Base-by-base conservation (phyloP, 2,888 invertebrate genomes). In the Sabatieria punctata region DNA sequence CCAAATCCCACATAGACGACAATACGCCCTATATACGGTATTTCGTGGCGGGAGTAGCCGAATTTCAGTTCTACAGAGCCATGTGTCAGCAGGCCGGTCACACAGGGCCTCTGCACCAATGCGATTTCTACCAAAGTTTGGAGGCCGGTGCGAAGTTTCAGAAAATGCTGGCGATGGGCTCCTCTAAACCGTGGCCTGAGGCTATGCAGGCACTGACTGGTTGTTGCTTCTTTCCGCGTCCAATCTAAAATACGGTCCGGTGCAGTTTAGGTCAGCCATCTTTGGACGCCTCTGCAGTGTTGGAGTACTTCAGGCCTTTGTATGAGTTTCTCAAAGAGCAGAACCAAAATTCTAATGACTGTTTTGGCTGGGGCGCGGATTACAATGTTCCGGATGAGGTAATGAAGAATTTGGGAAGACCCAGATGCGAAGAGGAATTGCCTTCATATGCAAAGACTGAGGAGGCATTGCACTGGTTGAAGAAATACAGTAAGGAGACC, bases 21-120 rank as follows among this genome's bases (percentile, higher is more conserved):
- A 38, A 39, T 30, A 47, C 39, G 13, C 47, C 47, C n/a, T 47
- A 43, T 33, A 36, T 26, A 66, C 81, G 89, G 71, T 89, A 89
- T 70, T 91, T 88, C 71, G 83, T 89, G 53, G 82, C 83, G 60
- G 82, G 82, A 4, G 75, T 91, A 11, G 75, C 91, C 18, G 89
- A 91, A 72, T 91, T 89, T 74, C 89, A 89, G 71, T 78, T 91
- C 46, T 82, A 85, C 70, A 75, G 83, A 27, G 76, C 84, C 0
- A 71, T 89, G 54, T 91, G 91, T 61, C 64, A 76, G 49, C 77
- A 79, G 0, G 80, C 88, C 1, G 80, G 81, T 0, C 82, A 86
- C 67, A 57, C 51, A 13, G 39, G 0, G 82, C 78, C 85, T 0
- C 72, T 91, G 37, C 84, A 89, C 71, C 82, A 81, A 62, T 91